Evolutionary conservation across 2,888 invertebrate genomes (phyloP), one percentile per base, ranked within the genome.

Genomic region (Mesorhabditis sp.): DNA sequence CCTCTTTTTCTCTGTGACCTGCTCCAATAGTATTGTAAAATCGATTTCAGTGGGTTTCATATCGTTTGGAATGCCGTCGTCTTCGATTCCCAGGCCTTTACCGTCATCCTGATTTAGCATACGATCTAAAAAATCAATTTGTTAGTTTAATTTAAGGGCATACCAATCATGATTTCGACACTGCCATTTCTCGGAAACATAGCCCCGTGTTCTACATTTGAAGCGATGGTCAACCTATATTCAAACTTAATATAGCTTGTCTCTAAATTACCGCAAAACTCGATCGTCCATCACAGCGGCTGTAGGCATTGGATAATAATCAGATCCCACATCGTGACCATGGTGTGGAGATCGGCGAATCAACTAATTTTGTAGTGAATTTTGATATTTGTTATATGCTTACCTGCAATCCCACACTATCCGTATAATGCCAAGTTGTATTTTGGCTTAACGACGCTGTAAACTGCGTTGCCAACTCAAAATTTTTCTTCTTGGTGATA

Each of bases 241-340:
- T 50, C 15, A 43, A 44, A 42, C 45, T 63, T 43, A 65, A 62
- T 66, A 70, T 70, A 68, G 41, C 64, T 66, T 62, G 43, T 43
- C 5, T 41, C 28, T 41, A 4, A 43, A 43, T 10, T 5, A 71
- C 73, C 76, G 69, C 45, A 71, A 61, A 62, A 63, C 65, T 10
- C 45, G 65, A 62, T 71, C 69, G 58, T 75, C 73, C 10, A 80
- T 6, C 7, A 80, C 75, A 4, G 73, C 77, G 3, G 77, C 72
- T 4, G 78, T 74, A 4, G 80, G 77, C 80, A 80, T 79, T n/a
- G 80, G 80, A 71, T 80, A 80, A 70, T 79, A 80, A 64, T 78
- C 78, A 44, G 74, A 69, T 7, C 72, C 66, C 4, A 71, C 71
- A 6, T 66, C 67, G 5, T 71, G 41, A 10, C 43, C 62, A 62